Conservation (phyloP, 1,140 invertebrate genomes). For the Cotesia vestalis region DNA sequence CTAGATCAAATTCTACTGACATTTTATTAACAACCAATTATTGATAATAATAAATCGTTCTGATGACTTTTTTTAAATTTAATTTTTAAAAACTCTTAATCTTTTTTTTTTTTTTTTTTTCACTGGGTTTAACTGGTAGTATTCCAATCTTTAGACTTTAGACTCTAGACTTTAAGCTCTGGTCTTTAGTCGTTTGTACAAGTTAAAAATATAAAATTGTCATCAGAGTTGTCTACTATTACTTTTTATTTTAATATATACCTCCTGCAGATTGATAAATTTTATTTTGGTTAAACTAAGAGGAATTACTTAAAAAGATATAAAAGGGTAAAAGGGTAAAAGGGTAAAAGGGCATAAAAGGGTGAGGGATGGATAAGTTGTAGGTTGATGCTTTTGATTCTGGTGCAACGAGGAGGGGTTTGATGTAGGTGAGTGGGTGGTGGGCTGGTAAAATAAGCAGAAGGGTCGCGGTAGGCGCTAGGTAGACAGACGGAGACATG, state of each 20-base stretch:
- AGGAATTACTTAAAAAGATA: background rate
- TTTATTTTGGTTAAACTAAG: background rate
- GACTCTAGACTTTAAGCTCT: too few relatives aligned
- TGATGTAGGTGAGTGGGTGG: background rate
- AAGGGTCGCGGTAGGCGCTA: conserved; percentile 43
- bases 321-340: background rate
- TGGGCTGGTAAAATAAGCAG: conserved; percentile 35
- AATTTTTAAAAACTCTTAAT: background rate
- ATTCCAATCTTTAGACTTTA: too few relatives aligned
- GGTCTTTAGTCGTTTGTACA: background rate
- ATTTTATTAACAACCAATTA: background rate
- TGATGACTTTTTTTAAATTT: too few relatives aligned
- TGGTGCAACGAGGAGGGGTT: conserved; percentile 12
- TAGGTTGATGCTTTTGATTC: background rate
- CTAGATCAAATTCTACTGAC: too few relatives aligned
- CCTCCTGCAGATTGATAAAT: background rate
- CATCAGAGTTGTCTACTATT: background rate
- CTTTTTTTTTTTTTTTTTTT: too few relatives aligned
- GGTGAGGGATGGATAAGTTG: background rate
- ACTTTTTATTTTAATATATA: too few relatives aligned
- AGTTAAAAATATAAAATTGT: background rate
- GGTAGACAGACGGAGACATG: conserved; percentile 52
- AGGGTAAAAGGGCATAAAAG: conserved; percentile 21
- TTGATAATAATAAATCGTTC: too few relatives aligned
- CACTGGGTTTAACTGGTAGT: too few relatives aligned